Evolutionary conservation across 2,797 vertebrate genomes (phyloP).

Genomic region (Nyctalus aviator): DNA sequence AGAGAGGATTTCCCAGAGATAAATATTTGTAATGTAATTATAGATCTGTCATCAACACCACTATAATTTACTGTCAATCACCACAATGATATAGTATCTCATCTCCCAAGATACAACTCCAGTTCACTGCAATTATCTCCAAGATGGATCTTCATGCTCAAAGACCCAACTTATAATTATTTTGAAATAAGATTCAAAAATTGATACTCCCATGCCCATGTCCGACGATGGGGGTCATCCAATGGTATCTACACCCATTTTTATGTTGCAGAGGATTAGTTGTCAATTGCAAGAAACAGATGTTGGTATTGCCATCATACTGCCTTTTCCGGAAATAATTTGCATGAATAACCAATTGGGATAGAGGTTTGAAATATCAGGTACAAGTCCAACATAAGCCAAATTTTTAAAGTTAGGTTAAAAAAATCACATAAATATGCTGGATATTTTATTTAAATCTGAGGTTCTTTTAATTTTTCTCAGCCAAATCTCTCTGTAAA

Average conservation of each 20-base stretch:
- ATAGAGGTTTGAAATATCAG: background rate
- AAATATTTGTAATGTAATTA: slow-evolving; percentile 84
- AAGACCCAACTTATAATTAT: slow-evolving; percentile 33
- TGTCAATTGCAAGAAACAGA: background rate
- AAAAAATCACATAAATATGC: background rate
- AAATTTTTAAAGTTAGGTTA: background rate
- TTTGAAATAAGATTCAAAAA: slow-evolving; percentile 32
- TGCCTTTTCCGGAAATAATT: background rate
- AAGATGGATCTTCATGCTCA: slow-evolving; percentile 50
- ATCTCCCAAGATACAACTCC: slow-evolving; percentile 68
- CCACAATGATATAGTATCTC: slow-evolving; percentile 69
- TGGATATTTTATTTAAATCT: background rate
- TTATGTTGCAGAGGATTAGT: background rate
- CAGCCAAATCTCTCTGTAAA: background rate
- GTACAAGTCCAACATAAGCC: background rate
- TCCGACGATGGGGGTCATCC: background rate
- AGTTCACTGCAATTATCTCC: slow-evolving; percentile 68
- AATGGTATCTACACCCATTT: background rate
- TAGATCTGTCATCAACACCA: slow-evolving; percentile 76
- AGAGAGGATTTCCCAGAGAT: slow-evolving; percentile 71
- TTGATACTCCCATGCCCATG: background rate
- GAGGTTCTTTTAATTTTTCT: background rate
- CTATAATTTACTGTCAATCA: slow-evolving; percentile 83
- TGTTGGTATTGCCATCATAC: background rate
- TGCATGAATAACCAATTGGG: background rate